phyloP scores from a whole-genome alignment of 2,888 invertebrate species.

The Psococerastis gibbosa region DNA sequence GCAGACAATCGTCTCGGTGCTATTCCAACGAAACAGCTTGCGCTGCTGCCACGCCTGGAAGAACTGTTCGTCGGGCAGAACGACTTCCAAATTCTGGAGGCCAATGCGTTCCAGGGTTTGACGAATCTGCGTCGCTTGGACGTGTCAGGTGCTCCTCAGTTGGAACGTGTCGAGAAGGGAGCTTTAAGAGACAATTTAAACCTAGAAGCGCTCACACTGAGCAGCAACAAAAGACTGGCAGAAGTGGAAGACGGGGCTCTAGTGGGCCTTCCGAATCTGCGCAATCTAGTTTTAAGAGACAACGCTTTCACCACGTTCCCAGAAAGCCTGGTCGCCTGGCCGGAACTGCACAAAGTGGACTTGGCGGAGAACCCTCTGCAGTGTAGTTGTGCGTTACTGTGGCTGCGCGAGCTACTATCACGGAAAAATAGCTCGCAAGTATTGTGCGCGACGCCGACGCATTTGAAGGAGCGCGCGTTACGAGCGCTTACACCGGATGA shows the following conservation, averaged over 20 bases:
- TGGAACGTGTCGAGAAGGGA: constrained; percentile 53
- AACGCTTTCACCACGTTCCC: constrained; percentile 56
- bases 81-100: constrained; percentile 47
- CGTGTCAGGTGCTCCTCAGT: constrained; percentile 54
- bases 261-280: constrained; percentile 57
- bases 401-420: constrained; percentile 54
- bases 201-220: constrained; percentile 53
- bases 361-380: constrained; percentile 64
- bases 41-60: constrained; percentile 51
- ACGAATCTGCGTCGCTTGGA: constrained; percentile 57
- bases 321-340: constrained; percentile 64
- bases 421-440: constrained; percentile 44
- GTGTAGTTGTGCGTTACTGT: constrained; percentile 62
- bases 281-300: constrained; percentile 54
- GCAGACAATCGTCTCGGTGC: constrained; percentile 57
- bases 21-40: constrained; percentile 57
- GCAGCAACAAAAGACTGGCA: constrained; percentile 55
- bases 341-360: constrained; percentile 53
- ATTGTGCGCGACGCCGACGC: constrained; percentile 52
- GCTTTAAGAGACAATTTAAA: constrained; percentile 66
- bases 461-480: constrained; percentile 48
- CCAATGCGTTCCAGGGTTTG: constrained; percentile 58
- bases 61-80: constrained; percentile 69
- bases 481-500: constrained; percentile 51
- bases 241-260: constrained; percentile 57